Evolutionary conservation across 2,113 vertebrate species (phyloP).

Genomic region (Corythaixoides concolor): DNA sequence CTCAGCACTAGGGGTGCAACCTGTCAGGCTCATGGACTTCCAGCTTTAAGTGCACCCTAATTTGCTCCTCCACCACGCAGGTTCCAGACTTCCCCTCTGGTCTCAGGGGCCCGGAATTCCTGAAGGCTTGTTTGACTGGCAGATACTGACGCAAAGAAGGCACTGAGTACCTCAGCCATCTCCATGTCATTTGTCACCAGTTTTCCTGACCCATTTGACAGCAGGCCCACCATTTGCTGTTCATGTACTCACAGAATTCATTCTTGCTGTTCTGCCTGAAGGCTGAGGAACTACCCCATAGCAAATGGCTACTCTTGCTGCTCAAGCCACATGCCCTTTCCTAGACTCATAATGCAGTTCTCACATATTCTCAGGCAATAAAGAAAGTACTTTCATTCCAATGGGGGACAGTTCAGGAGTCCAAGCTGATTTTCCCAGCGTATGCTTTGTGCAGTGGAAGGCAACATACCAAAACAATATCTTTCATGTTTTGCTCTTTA

Average conservation of each 20-base stretch:
- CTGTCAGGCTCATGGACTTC: background rate
- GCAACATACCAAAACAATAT: background rate
- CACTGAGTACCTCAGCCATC: background rate
- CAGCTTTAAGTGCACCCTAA: background rate
- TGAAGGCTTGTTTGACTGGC: background rate
- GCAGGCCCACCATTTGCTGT: background rate
- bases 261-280: background rate
- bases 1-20: background rate
- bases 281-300: background rate
- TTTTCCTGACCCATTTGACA: background rate
- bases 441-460: constrained; percentile 50
- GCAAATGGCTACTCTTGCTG: background rate
- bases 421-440: background rate
- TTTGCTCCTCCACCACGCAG: background rate
- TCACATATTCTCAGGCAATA: background rate
- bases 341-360: background rate
- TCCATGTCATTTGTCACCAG: background rate
- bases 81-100: background rate
- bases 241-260: background rate
- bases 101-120: background rate
- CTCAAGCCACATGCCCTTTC: background rate
- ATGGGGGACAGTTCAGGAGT: background rate
- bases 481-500: constrained; percentile 17
- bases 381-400: background rate
- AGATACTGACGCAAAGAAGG: background rate